Base-by-base conservation (phyloP, 2,797 vertebrate species). In the Anguilla megastoma region DNA sequence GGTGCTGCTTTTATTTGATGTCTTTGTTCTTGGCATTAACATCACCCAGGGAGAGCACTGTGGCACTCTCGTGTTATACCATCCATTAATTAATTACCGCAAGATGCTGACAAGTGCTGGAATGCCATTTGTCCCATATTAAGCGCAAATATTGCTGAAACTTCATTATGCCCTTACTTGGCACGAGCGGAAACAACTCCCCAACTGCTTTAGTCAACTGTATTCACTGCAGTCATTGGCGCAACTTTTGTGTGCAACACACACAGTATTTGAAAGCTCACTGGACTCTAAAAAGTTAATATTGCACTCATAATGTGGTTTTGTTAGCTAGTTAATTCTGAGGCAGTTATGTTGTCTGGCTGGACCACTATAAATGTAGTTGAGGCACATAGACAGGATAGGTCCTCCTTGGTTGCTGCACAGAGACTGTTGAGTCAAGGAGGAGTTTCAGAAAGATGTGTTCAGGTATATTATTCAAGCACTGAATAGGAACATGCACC, bases 11-110 rank as follows among this genome's bases (percentile, higher is more conserved):
- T 82, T 82, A 50, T 48, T 82, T 50, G 79, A 82, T 50, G 45
- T 82, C 79, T 82, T 82, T 50, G 45, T 82, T 48, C 45, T 50
- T 82, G 79, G 79, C 41, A 48, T 50, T 82, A 82, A n/a, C 79
- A 50, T 48, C 7, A 82, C 50, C 45, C 41, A n/a, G 79, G 79
- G 41, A 76, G 79, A 82, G 79, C 21, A 21, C 45, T 24, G 10
- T 24, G 41, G 45, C 41, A 48, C 18, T 45, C 24, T 36, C 33
- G 45, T 50, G 79, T 50, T 82, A 82, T 45, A 82, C 79, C 45
- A 82, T 36, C 79, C 79, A 82, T 82, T 82, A 24, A 82, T 82
- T 82, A 50, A 82, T 82, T 82, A 50, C 79, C 3, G 45, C 79
- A n/a, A 82, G 5, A 82, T 82, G 79, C 79, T 82, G 79, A 48